These are phyloP conservation scores for Grammomys dolichurus DNA, from an alignment of 2,113 vertebrate genomes.

Conservation along the genomic window DNA sequence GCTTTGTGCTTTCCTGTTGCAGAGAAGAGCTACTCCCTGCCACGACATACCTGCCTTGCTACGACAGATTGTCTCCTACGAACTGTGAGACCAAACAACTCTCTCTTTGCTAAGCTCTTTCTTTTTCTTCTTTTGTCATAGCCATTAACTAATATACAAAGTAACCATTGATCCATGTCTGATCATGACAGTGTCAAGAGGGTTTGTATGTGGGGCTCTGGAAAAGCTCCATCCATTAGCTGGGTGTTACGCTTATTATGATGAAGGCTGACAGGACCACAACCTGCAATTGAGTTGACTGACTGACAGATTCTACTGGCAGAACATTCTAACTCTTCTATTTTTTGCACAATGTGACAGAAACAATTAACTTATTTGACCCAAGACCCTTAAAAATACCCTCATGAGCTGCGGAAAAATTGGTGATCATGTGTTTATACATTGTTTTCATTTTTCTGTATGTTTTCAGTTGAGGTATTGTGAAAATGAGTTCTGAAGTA, in stretches of 20 bases:
- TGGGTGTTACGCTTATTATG: background rate
- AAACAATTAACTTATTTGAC: conserved; percentile 48
- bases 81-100: background rate
- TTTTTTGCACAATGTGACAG: conserved; percentile 42
- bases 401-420: background rate
- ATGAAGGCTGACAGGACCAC: background rate
- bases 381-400: background rate
- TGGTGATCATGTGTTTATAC: background rate
- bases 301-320: background rate
- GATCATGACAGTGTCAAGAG: background rate
- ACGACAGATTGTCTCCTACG: background rate
- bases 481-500: background rate
- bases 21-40: background rate
- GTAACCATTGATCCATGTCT: background rate
- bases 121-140: background rate
- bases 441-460: background rate
- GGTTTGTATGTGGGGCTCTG: background rate
- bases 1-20: background rate
- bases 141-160: background rate
- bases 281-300: background rate
- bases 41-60: background rate
- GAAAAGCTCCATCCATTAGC: background rate
- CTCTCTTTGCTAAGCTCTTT: background rate
- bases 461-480: background rate
- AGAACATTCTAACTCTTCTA: background rate